Evolutionary conservation across 2,113 vertebrate species (phyloP).

Genomic region (Beaufortia kweichowensis): DNA sequence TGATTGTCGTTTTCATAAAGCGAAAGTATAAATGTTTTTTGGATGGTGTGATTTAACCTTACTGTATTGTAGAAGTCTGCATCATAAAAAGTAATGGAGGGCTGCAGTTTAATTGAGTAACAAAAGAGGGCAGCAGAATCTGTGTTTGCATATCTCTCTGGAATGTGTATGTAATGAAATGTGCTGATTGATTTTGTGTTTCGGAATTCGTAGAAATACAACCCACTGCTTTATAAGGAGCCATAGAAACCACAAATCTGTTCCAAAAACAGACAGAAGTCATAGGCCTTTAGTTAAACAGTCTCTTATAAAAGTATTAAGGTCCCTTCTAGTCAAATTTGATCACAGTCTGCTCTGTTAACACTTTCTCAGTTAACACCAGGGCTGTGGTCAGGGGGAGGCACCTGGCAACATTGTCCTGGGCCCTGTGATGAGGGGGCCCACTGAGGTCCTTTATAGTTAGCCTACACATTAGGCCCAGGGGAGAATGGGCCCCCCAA

Average conservation of each 20-base stretch:
- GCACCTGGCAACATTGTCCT: too few relatives aligned
- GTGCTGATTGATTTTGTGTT: conserved; percentile 38
- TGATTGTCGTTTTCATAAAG: conserved; percentile 3
- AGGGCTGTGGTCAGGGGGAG: too few relatives aligned
- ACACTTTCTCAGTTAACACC: background rate
- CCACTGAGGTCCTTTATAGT: too few relatives aligned
- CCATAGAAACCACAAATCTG: conserved; percentile 42
- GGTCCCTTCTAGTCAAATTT: background rate
- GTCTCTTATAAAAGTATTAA: conserved; percentile 14
- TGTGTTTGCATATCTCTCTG: conserved; percentile 7
- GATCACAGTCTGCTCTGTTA: conserved; percentile 5
- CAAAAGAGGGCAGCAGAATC: conserved; percentile 37
- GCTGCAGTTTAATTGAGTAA: background rate
- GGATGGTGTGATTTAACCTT: background rate
- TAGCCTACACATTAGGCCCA: too few relatives aligned
- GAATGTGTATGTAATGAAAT: conserved; percentile 32
- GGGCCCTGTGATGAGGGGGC: too few relatives aligned
- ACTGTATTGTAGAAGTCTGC: background rate
- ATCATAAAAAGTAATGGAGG: background rate
- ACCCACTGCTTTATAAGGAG: conserved; percentile 33
- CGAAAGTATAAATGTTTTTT: background rate
- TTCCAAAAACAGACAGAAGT: conserved; percentile 37
- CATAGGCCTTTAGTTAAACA: conserved; percentile 13
- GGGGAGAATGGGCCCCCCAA: too few relatives aligned
- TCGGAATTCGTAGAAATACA: conserved; percentile 36